Conservation (phyloP, 1,140 invertebrate genomes). For the Orchesella cincta region DNA sequence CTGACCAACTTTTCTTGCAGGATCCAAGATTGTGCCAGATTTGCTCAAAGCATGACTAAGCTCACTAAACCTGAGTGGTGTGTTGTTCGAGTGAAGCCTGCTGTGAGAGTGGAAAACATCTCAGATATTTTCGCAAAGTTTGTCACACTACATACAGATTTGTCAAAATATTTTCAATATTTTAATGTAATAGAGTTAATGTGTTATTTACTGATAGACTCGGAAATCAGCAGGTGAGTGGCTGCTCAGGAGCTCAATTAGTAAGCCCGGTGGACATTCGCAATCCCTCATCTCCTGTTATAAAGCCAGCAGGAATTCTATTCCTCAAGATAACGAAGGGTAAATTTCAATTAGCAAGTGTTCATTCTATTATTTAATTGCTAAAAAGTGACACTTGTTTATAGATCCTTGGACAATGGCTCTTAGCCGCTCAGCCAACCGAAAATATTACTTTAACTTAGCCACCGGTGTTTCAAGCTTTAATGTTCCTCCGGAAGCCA, state of each 20-base stretch:
- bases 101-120: slow-evolving; percentile 63
- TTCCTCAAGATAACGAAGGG: slow-evolving; percentile 60
- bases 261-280: slow-evolving; percentile 53
- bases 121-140: slow-evolving; percentile 60
- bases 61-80: slow-evolving; percentile 60
- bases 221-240: slow-evolving; percentile 52
- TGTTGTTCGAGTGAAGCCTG: slow-evolving; percentile 66
- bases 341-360: too few species aligned
- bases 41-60: slow-evolving; percentile 68
- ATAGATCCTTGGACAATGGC: slow-evolving; percentile 62
- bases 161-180: slow-evolving; percentile 44
- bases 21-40: slow-evolving; percentile 59
- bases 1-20: too few species aligned
- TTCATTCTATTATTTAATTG: neutral
- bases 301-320: slow-evolving; percentile 60
- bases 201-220: slow-evolving; percentile 49
- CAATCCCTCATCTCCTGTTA: slow-evolving; percentile 55
- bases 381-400: neutral
- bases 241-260: slow-evolving; percentile 52
- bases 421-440: slow-evolving; percentile 56
- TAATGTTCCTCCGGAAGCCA: slow-evolving; percentile 55
- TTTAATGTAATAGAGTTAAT: neutral
- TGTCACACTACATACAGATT: too few species aligned
- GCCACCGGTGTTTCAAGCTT: slow-evolving; percentile 55
- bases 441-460: slow-evolving; percentile 62